Evolutionary conservation across 2,888 invertebrate species (phyloP), one percentile per base, ranked within the genome.

Genomic region (Nomada fucata): DNA sequence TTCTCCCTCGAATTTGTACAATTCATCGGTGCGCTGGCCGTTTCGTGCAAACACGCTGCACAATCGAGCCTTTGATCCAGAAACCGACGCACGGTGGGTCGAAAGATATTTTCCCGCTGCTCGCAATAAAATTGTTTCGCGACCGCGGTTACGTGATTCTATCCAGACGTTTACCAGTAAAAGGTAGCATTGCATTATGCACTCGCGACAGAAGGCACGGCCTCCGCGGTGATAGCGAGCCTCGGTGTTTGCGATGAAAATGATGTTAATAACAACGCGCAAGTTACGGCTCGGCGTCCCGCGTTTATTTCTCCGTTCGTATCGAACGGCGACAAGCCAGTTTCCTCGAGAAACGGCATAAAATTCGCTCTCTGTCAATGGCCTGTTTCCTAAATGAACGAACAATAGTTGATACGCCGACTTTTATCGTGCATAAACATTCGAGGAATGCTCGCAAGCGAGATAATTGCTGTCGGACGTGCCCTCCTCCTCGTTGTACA

Each of bases 161-260:
- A 15, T 57, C 20, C 59, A 13, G 53, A 10, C 20, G 63, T 26
- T 71, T 67, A 44, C 57, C 29, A 50, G 60, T 85, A 83, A 85
- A 85, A 78, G 78, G 69, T 76, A 68, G 59, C 64, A 77, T 77
- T 80, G 57, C 64, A 67, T 75, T 47, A 73, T 64, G 29, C 71
- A 59, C 68, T 74, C 57, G 52, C 78, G 69, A 75, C 65, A 36
- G 53, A 76, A 78, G 68, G 29, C 42, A 64, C 59, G 75, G 68
- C 76, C 79, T 86, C 75, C 67, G 47, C n/a, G 57, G 18, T 18
- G 87, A 79, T 77, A 75, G 79, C 57, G 74, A 76, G 59, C 50
- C 53, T n/a, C n/a, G 57, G 36, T 69, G 57, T 13, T 59, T 36
- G 50, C 52, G 60, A 70, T 79, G 83, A 86, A 86, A 85, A 65